These are phyloP conservation scores for Oncorhynchus masou DNA, from an alignment of 2,113 vertebrate species.

Conservation along the genomic window DNA sequence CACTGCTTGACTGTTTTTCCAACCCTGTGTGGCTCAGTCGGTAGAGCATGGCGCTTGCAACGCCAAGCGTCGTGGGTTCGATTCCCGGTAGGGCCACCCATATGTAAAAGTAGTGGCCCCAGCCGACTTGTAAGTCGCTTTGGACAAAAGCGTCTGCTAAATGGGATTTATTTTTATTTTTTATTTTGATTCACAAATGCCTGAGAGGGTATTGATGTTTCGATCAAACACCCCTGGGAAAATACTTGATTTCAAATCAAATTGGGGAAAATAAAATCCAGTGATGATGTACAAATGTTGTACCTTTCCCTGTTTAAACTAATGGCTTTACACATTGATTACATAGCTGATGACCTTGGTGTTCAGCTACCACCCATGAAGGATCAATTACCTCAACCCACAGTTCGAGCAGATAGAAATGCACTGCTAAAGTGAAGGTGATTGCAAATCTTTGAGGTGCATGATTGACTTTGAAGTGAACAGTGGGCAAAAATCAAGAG, in stretches of 20 bases:
- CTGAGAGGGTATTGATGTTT: slow-evolving; percentile 8
- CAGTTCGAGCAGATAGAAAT: slow-evolving; percentile 21
- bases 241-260: neutral
- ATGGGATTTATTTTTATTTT: no score
- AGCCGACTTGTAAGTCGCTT: no score
- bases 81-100: no score
- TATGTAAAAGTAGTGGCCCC: no score
- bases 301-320: slow-evolving; percentile 38
- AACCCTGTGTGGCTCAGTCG: no score
- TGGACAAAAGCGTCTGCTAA: no score
- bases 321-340: slow-evolving; percentile 49
- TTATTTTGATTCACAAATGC: neutral
- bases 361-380: no score
- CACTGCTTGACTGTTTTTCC: no score
- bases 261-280: slow-evolving; percentile 12
- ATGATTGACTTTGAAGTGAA: neutral
- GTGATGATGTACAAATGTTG: slow-evolving; percentile 47
- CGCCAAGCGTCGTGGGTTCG: no score
- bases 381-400: slow-evolving; percentile 35
- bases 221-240: slow-evolving; percentile 18
- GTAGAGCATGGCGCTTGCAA: no score
- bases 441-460: slow-evolving; percentile 14
- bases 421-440: slow-evolving; percentile 10
- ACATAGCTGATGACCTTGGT: slow-evolving; percentile 43
- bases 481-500: neutral